phyloP scores from a whole-genome alignment of 2,888 invertebrate genomes.

The Busseola fusca region DNA sequence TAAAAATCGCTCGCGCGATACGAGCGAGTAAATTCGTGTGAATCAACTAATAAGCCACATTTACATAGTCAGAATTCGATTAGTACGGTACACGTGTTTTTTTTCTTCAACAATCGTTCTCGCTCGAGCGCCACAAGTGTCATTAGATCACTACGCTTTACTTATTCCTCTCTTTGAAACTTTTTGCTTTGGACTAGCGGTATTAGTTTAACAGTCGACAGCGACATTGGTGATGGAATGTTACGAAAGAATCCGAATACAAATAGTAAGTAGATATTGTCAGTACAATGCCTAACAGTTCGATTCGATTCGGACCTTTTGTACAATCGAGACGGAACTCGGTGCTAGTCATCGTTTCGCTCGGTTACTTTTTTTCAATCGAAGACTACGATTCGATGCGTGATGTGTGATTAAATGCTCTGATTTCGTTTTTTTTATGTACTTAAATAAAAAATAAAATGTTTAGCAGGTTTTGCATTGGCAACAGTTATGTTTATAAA shows the following conservation, averaged over 20 bases:
- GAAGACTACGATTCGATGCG: slow-evolving; percentile 38
- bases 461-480: neutral
- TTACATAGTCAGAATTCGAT: slow-evolving; percentile 19
- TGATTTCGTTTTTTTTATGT: slow-evolving; percentile 13
- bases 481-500: slow-evolving; percentile 9
- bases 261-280: slow-evolving; percentile 76
- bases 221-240: slow-evolving; percentile 59
- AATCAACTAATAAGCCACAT: neutral
- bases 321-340: slow-evolving; percentile 60
- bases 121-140: slow-evolving; percentile 27
- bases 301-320: slow-evolving; percentile 79
- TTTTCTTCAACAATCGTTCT: slow-evolving; percentile 23
- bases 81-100: slow-evolving; percentile 11
- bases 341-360: slow-evolving; percentile 55
- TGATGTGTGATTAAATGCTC: slow-evolving; percentile 54
- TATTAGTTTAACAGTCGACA: slow-evolving; percentile 53
- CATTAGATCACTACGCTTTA: slow-evolving; percentile 51
- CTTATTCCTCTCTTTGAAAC: slow-evolving; percentile 18
- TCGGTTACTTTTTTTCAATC: slow-evolving; percentile 41
- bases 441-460: neutral
- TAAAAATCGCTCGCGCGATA: no score
- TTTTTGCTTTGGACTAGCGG: slow-evolving; percentile 56
- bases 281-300: slow-evolving; percentile 76
- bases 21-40: no score
- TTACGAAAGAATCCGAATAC: slow-evolving; percentile 77